Percentiles rank a stretch among this genome's conserved stretches.
phyloP scores from a whole-genome alignment of 2,797 vertebrate genomes.

The Chelonia mydas region DNA sequence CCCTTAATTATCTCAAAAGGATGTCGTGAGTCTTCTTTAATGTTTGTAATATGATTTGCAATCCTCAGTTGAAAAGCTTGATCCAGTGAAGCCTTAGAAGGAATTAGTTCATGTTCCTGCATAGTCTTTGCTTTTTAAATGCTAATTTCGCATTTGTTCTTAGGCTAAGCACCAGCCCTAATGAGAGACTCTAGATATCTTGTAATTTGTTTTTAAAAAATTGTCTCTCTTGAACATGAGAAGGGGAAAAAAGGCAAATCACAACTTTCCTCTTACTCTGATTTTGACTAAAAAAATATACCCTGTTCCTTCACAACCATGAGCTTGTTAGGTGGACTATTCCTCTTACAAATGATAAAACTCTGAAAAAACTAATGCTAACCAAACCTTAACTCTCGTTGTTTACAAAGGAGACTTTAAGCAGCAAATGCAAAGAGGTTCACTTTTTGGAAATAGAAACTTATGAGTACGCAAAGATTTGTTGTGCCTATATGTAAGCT shows the following conservation, averaged over 20 bases:
- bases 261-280: background rate
- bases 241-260: background rate
- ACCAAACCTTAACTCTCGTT: no score
- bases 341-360: background rate
- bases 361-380: background rate
- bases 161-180: background rate
- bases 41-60: background rate
- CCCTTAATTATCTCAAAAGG: background rate
- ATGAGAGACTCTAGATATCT: background rate
- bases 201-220: background rate
- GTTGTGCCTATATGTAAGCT: background rate
- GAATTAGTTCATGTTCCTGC: background rate
- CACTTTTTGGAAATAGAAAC: background rate
- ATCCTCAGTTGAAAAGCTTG: background rate
- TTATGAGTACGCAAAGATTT: background rate
- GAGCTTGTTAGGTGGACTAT: background rate
- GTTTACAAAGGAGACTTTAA: background rate
- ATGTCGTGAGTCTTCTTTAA: background rate
- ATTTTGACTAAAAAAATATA: background rate
- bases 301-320: background rate
- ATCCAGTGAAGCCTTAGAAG: background rate
- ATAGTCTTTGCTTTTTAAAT: background rate
- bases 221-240: background rate
- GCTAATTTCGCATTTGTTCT: background rate
- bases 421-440: background rate